Conservation (phyloP, 2,113 vertebrate species). For the Ornithorhynchus anatinus region DNA sequence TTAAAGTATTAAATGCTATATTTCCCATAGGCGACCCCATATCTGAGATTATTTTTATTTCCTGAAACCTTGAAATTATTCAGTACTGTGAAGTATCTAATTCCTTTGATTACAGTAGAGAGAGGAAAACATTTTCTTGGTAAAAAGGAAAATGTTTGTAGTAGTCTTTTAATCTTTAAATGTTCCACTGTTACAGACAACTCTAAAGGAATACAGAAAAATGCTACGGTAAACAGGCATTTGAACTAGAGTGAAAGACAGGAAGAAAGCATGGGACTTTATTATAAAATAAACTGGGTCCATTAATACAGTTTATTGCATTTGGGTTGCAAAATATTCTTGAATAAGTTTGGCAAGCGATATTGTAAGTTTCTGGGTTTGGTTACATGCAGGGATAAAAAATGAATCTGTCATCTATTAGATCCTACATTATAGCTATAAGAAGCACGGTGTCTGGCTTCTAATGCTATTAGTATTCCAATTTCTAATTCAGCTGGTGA, state of each 20-base stretch:
- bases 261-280: neutral
- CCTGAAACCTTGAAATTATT: constrained; percentile 19
- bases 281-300: constrained; percentile 25
- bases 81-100: neutral
- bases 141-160: constrained; percentile 28
- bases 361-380: constrained; percentile 21
- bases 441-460: neutral
- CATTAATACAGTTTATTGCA: constrained; percentile 17
- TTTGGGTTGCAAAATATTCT: constrained; percentile 33
- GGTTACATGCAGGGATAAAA: neutral
- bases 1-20: neutral
- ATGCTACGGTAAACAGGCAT: neutral
- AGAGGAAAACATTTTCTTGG: neutral
- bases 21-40: neutral
- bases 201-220: neutral
- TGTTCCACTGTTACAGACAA: constrained; percentile 15
- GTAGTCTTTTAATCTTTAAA: neutral
- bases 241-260: neutral
- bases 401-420: constrained; percentile 7
- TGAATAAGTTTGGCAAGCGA: constrained; percentile 8
- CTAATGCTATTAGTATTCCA: constrained; percentile 36
- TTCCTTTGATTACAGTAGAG: neutral
- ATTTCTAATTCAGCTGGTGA: constrained; percentile 33
- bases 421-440: constrained; percentile 22
- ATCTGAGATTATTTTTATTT: constrained; percentile 22